Evolutionary conservation across 1,140 invertebrate genomes (phyloP).

Genomic region (Drosophila melanogaster): Release_6_plus_ISO1_MT NT_033777.3:8958501-8959000

Average conservation of each 20-base stretch:
- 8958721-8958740: conserved; percentile 1
- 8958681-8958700: conserved; percentile 19
- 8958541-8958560: neutral
- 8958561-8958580: conserved; percentile 13
- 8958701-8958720: neutral
- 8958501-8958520: neutral
- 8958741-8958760: conserved; percentile 17
- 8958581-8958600: conserved; percentile 18
- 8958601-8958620: conserved; percentile 40
- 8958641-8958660: conserved; percentile 45
- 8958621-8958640: conserved; percentile 19
- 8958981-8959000: conserved; percentile 24
- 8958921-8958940: conserved; percentile 42
- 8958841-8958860: neutral
- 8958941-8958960: conserved; percentile 36
- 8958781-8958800: conserved; percentile 4
- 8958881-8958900: conserved; percentile 34
- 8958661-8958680: conserved; percentile 60
- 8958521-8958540: neutral
- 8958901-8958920: conserved; percentile 21
- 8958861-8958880: conserved; percentile 8
- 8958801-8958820: conserved; percentile 15
- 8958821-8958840: conserved; percentile 6
- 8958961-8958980: conserved; percentile 41
- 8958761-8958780: neutral